Conservation (phyloP, 2,113 vertebrate species). For the Electrona antarctica region DNA sequence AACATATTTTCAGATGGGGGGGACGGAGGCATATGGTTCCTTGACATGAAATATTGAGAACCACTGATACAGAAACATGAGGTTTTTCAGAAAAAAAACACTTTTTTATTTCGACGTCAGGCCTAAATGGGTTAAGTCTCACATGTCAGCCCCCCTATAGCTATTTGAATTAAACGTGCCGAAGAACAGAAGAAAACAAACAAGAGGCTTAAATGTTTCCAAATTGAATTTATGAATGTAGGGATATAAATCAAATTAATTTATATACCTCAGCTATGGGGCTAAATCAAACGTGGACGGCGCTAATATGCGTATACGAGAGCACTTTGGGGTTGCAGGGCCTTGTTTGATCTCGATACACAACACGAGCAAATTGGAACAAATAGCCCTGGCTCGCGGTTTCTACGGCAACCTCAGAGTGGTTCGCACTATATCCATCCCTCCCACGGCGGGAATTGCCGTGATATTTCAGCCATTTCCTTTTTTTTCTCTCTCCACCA, state of each 20-base stretch:
- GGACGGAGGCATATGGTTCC: too few relatives aligned
- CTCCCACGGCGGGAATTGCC: slow-evolving; percentile 37
- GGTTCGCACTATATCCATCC: slow-evolving; percentile 33
- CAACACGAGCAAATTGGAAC: slow-evolving; percentile 67
- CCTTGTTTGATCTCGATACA: slow-evolving; percentile 58
- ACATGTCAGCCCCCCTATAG: slow-evolving; percentile 3
- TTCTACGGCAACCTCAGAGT: slow-evolving; percentile 73
- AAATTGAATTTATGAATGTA: slow-evolving; percentile 29
- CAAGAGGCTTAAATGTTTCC: neutral
- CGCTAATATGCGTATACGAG: slow-evolving; percentile 44
- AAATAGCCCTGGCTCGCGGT: slow-evolving; percentile 64
- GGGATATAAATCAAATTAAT: slow-evolving; percentile 33
- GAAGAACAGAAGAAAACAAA: neutral
- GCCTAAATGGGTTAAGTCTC: too few relatives aligned
- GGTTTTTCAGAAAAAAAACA: too few relatives aligned
- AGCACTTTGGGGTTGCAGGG: slow-evolving; percentile 36
- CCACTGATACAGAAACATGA: too few relatives aligned
- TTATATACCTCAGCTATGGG: slow-evolving; percentile 8
- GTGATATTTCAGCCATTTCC: slow-evolving; percentile 34
- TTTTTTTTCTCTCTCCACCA: slow-evolving; percentile 11
- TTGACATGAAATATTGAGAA: too few relatives aligned
- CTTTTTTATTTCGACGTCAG: too few relatives aligned
- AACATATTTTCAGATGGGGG: too few relatives aligned
- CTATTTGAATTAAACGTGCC: neutral
- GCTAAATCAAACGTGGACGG: slow-evolving; percentile 37